phyloP scores from a whole-genome alignment of 2,888 invertebrate species.

The Conomelus anceps region DNA sequence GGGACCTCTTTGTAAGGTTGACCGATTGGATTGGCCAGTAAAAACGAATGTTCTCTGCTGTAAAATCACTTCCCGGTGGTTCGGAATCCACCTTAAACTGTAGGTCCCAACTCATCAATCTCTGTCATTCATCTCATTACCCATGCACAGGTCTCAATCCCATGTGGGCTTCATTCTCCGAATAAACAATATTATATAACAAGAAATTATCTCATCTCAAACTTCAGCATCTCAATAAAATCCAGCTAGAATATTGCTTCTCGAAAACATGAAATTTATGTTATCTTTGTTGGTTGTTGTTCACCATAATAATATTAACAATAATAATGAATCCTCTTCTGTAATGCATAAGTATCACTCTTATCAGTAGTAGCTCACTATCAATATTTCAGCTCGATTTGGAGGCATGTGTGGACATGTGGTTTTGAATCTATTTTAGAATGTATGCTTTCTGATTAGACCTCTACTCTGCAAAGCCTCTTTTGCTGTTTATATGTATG shows the following conservation, averaged over 20 bases:
- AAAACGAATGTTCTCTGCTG: no score
- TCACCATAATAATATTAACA: not conserved
- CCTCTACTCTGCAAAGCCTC: no score
- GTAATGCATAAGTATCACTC: no score
- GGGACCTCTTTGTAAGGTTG: no score
- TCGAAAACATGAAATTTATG: not conserved
- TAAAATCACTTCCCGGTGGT: no score
- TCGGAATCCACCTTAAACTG: no score
- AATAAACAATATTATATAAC: not conserved
- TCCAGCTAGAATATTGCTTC: not conserved
- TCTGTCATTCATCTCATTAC: no score
- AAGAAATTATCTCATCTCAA: not conserved
- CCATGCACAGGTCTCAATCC: no score
- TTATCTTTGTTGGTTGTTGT: not conserved
- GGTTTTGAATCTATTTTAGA: not conserved
- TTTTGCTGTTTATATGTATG: not conserved
- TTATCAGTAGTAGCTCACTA: not conserved
- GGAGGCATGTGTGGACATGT: not conserved
- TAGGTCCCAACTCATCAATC: no score
- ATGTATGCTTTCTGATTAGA: not conserved
- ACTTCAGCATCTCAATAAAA: not conserved
- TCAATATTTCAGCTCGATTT: not conserved
- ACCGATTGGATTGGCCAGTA: no score
- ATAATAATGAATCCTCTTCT: not conserved
- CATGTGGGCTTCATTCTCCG: no score